These are phyloP conservation scores for Synaphobranchus kaupii DNA, from an alignment of 2,797 vertebrate species.

Conservation along the genomic window DNA sequence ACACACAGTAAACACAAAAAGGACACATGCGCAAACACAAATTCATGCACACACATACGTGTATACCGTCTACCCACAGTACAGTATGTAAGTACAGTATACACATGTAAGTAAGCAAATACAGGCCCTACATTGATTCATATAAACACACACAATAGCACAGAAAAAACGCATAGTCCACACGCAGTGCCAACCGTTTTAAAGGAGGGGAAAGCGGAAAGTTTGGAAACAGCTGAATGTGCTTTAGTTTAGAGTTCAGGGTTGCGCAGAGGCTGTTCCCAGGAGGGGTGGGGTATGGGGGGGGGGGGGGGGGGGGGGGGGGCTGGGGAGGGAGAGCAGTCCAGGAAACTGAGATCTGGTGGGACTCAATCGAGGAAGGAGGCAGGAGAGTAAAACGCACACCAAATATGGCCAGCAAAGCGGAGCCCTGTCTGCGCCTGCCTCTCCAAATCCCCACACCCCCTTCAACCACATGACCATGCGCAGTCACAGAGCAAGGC, in stretches of 20 bases:
- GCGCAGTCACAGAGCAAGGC: background rate
- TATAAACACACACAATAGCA: background rate
- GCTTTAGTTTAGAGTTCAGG: background rate
- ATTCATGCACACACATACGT: background rate
- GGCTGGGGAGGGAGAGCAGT: slow-evolving; percentile 76
- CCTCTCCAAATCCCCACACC: background rate
- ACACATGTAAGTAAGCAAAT: too few species aligned
- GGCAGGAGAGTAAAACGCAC: slow-evolving; percentile 72
- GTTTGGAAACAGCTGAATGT: background rate
- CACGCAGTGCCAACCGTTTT: background rate
- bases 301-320: slow-evolving; percentile 68
- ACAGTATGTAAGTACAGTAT: too few species aligned
- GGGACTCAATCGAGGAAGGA: slow-evolving; percentile 65
- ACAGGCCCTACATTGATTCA: too few species aligned
- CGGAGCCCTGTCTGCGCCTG: slow-evolving; percentile 36
- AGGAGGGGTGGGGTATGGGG: background rate
- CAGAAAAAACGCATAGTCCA: background rate
- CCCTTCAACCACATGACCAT: background rate
- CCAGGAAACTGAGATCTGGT: slow-evolving; percentile 73
- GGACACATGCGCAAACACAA: background rate
- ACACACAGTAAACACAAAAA: too few species aligned
- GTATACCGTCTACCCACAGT: too few species aligned
- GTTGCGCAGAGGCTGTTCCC: background rate
- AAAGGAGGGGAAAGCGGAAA: background rate
- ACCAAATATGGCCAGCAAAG: slow-evolving; percentile 85